These are phyloP conservation scores for Eudyptes chrysolophus DNA, from an alignment of 2,113 vertebrate species.

Conservation along the genomic window DNA sequence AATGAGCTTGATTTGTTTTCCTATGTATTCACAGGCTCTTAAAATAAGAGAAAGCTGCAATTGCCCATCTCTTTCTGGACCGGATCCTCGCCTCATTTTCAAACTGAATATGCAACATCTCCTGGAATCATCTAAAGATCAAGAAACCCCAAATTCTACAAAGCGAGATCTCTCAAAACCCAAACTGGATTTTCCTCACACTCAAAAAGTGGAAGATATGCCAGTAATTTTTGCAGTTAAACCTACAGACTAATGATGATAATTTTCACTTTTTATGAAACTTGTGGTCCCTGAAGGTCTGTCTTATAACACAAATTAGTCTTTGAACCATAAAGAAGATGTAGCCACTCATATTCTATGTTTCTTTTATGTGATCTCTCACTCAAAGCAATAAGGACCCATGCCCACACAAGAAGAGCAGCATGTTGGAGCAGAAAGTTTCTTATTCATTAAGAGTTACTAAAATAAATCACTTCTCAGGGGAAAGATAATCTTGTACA, in stretches of 20 bases:
- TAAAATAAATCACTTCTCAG: constrained; percentile 57
- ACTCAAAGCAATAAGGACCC: constrained; percentile 5
- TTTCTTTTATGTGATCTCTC: background rate
- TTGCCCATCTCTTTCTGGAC: constrained; percentile 84
- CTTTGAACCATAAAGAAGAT: constrained; percentile 27
- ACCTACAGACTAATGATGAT: background rate
- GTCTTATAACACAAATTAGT: background rate
- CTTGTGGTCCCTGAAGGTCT: background rate
- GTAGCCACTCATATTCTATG: background rate
- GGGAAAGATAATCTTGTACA: constrained; percentile 44
- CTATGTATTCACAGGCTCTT: constrained; percentile 83
- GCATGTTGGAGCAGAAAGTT: background rate
- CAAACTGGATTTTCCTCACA: constrained; percentile 44
- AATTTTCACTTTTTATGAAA: background rate
- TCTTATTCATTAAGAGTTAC: constrained; percentile 46
- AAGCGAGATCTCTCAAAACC: constrained; percentile 23
- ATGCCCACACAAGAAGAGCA: background rate
- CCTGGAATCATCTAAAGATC: constrained; percentile 68
- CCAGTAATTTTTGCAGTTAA: constrained; percentile 62
- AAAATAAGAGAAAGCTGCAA: constrained; percentile 86
- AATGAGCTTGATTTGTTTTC: constrained; percentile 40
- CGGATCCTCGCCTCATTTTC: constrained; percentile 88
- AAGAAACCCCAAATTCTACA: constrained; percentile 24
- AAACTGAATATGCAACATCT: constrained; percentile 74
- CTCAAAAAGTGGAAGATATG: constrained; percentile 62